Evolutionary conservation across 2,113 vertebrate species (phyloP), one percentile per base, ranked within the genome.

Genomic region (Neodontobutis hainanensis): DNA sequence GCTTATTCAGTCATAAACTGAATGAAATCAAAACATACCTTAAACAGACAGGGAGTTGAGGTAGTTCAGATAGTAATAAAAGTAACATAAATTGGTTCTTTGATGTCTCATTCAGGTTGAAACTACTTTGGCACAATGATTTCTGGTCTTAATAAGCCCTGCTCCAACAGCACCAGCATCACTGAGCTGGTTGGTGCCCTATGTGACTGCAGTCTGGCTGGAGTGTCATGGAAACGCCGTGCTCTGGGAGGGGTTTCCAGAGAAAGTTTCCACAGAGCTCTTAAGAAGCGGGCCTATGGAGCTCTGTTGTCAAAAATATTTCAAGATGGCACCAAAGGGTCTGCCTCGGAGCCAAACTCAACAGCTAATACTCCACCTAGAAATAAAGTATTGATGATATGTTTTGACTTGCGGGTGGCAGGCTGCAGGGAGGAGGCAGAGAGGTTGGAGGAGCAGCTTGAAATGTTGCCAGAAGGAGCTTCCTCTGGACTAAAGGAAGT

Each of bases 371-470:
- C 94, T 0, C 95, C 97, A 0, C 89, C 95, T 59, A 95, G 93
- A 61, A 99, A 96, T 90, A 96, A 92, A 88, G 81, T 98, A 63
- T 86, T 99, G 70, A 96, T 99, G 97, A 78, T 98, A 73, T 96
- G 95, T 59, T 99, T 99, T 66, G 94, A 97, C 83, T 58, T 99
- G 68, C 91, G 97, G 0, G 94, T 98, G 43, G 92, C 92, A 0
- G 95, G 95, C 15, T 89, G 93, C n/a, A 79, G 85, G 8, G 91
- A 93, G 34, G 95, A 98, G 5, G 97, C 97, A 0, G 95, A 98
- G 40, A 91, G 92, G 19, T 65, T 99, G 85, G 97, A 99, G 85
- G 92, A 90, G 27, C 94, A 95, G 0, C 88, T 98, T 61, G 94
- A 87, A 19, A 84, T 47, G 15, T 84, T 99, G 66, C 86, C 87